These are phyloP conservation scores for Lipophrys pholis DNA, from an alignment of 2,113 vertebrate species.

Conservation along the genomic window DNA sequence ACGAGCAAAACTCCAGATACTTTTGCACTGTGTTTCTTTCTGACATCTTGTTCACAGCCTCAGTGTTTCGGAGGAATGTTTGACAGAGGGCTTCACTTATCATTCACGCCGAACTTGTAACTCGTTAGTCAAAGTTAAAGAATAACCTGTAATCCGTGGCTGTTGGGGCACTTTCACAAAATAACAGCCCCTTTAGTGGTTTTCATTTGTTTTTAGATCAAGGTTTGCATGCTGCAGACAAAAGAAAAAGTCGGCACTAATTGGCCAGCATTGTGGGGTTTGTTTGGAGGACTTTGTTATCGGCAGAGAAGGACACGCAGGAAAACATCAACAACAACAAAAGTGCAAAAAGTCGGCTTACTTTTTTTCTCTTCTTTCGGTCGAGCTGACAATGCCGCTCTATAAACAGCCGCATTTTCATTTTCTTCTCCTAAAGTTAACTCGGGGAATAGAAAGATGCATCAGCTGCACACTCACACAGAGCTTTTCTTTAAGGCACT, in stretches of 20 bases:
- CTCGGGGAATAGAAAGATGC: constrained; percentile 23
- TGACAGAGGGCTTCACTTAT: constrained; percentile 29
- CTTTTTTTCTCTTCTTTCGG: constrained; percentile 9
- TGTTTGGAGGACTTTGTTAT: constrained; percentile 30
- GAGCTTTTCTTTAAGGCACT: constrained; percentile 7
- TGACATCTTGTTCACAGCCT: not conserved
- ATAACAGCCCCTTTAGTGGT: constrained; percentile 15
- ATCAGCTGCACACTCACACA: constrained; percentile 10
- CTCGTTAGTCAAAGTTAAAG: constrained; percentile 57
- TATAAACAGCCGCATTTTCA: not conserved
- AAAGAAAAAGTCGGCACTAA: constrained; percentile 13
- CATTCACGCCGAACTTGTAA: constrained; percentile 41
- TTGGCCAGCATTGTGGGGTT: constrained; percentile 23
- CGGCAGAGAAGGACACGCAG: constrained; percentile 2
- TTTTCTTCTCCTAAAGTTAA: constrained; percentile 18
- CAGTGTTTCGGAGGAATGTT: constrained; percentile 36
- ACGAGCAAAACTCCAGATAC: not conserved
- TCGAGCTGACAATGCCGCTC: not conserved
- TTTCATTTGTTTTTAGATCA: constrained; percentile 45
- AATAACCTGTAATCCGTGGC: constrained; percentile 42
- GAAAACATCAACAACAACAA: constrained; percentile 9
- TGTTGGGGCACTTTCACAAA: constrained; percentile 19
- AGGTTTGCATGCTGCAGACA: constrained; percentile 24
- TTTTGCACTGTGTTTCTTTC: not conserved
- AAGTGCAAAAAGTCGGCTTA: constrained; percentile 4